phyloP scores from a whole-genome alignment of 2,888 invertebrate species.

The Syrista parreyssii region DNA sequence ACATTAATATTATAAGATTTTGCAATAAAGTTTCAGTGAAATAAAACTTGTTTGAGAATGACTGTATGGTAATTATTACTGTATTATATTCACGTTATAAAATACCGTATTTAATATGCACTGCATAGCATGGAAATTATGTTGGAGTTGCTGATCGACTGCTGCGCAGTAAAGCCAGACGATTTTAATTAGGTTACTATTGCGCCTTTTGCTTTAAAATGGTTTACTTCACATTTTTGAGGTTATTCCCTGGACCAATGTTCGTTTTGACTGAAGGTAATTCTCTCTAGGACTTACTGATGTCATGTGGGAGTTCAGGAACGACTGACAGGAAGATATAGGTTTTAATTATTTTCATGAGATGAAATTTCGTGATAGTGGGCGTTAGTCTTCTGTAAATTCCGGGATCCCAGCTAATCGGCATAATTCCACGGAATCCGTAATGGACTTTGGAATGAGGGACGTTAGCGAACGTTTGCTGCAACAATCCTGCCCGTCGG shows the following conservation, averaged over 20 bases:
- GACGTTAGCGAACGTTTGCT: constrained; percentile 33
- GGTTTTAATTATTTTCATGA: constrained; percentile 53
- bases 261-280: neutral
- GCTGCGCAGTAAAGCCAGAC: no score
- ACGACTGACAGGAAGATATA: constrained; percentile 28
- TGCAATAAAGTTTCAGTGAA: no score
- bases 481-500: constrained; percentile 19
- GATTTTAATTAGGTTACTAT: neutral
- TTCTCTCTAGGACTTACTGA: neutral
- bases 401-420: constrained; percentile 50
- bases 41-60: no score
- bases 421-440: constrained; percentile 53
- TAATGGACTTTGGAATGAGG: constrained; percentile 50
- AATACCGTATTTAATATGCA: no score
- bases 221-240: neutral
- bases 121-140: no score
- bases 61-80: no score
- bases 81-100: no score
- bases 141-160: no score
- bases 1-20: no score
- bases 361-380: constrained; percentile 47
- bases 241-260: neutral
- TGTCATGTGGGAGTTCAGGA: neutral
- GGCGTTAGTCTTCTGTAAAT: constrained; percentile 49
- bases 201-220: neutral